Base-by-base conservation (phyloP, 2,797 vertebrate species). In the Anas georgica region DNA sequence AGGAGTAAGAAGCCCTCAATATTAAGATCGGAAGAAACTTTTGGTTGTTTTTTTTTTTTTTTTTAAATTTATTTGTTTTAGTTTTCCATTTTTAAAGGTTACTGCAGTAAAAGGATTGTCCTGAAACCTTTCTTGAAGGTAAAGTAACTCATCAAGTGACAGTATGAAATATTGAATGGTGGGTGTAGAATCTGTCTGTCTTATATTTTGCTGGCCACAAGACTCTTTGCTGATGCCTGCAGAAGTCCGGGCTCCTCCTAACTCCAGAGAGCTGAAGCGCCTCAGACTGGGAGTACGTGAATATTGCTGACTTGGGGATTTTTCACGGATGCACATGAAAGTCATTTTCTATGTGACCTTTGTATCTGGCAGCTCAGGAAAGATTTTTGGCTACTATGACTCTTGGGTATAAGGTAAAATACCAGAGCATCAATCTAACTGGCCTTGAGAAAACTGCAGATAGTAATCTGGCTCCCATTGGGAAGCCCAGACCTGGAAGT, bases 401-500 rank as follows among this genome's bases (percentile, higher is more conserved):
- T 88, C 60, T 48, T 82, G 33, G 55, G 20, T 52, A 48, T 35
- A 90, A 62, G 58, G 63, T 79, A 83, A 88, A 95, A 86, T 79
- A 69, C 48, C 58, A 45, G 39, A 83, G 43, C 76, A 79, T 91
- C 83, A 76, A 77, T 84, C 83, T 78, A 39, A 72, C 56, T 22
- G 46, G 63, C 66, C 62, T 54, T 31, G 79, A 89, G 84, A 77
- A 85, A 86, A 29, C 7, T 17, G 4, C 23, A 17, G 62, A 79
- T 72, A 72, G 68, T n/a, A 41, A 85, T 28, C 33, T 64, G n/a
- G 37, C 39, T 94, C 79, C 79, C 2, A 0, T 3, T 59, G 77
- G 93, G 95, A 90, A 93, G 46, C 6, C 25, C 45, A 25, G 64
- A 35, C 56, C 62, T 91, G 76, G 89, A 92, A 78, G 58, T 54